Percentiles rank a stretch among this genome's conserved stretches.
phyloP scores from a whole-genome alignment of 2,113 vertebrate genomes.

The Vulpes ferrilata region DNA sequence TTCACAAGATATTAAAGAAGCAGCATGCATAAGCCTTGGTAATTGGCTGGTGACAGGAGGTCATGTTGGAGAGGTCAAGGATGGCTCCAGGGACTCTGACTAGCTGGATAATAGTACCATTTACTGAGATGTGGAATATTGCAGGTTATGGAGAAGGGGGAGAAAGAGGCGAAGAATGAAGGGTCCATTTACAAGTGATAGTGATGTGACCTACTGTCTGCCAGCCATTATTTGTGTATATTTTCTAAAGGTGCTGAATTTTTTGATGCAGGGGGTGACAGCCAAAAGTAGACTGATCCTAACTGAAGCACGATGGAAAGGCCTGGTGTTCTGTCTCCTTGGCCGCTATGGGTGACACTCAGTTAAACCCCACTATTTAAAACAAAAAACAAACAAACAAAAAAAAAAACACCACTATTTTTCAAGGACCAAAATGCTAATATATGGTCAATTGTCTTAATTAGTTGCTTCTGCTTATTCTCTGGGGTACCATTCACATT shows the following conservation, averaged over 20 bases:
- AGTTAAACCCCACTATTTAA: neutral
- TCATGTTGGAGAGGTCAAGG: neutral
- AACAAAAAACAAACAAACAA: too few relatives aligned
- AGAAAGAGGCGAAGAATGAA: neutral
- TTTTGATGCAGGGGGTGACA: neutral
- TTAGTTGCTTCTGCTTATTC: conserved; percentile 53
- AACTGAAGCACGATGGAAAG: neutral
- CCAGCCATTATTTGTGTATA: neutral
- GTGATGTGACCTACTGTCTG: neutral
- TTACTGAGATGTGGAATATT: neutral
- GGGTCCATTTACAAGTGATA: neutral
- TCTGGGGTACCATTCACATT: neutral
- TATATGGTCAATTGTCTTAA: neutral
- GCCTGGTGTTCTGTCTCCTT: neutral
- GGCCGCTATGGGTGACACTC: neutral
- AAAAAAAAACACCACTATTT: neutral
- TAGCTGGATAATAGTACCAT: neutral
- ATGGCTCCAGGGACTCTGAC: neutral
- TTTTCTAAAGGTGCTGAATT: neutral
- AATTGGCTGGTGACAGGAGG: neutral
- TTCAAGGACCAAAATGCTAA: neutral
- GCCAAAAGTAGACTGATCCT: neutral
- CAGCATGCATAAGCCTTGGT: neutral
- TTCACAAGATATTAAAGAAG: neutral
- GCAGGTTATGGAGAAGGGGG: neutral